Conservation (phyloP, 2,888 invertebrate genomes). For the Tryphoninae sp. region DNA sequence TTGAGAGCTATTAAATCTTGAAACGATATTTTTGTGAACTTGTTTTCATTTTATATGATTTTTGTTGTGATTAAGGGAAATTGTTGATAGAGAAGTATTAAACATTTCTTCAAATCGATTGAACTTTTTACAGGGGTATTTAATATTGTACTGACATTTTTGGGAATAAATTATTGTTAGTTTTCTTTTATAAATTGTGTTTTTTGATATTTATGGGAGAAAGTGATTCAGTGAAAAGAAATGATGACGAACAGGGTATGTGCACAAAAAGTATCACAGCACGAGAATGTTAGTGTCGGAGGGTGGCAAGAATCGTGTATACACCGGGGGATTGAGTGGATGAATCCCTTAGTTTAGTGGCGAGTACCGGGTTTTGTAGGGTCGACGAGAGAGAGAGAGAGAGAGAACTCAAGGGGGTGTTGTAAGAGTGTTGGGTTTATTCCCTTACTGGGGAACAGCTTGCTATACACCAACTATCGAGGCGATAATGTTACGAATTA, state of each 20-base stretch:
- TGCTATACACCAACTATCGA: constrained; percentile 71
- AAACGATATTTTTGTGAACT: too few relatives aligned
- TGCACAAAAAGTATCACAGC: constrained; percentile 55
- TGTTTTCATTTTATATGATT: too few relatives aligned
- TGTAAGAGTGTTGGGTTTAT: constrained; percentile 55
- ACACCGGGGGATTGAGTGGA: constrained; percentile 70
- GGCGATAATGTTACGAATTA: constrained; percentile 80
- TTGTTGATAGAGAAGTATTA: background rate
- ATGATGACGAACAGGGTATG: constrained; percentile 69
- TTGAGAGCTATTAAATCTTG: too few relatives aligned
- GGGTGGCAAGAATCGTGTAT: constrained; percentile 63
- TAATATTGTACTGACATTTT: too few relatives aligned
- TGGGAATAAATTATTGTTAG: too few relatives aligned
- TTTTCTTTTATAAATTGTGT: background rate
- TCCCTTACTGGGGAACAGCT: constrained; percentile 42
- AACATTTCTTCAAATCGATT: too few relatives aligned
- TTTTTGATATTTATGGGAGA: constrained; percentile 1
- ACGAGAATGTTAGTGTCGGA: constrained; percentile 56
- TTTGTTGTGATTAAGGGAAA: background rate
- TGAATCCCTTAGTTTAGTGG: constrained; percentile 76
- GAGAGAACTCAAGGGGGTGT: constrained; percentile 59
- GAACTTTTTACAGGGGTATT: too few relatives aligned
- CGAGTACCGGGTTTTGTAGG: constrained; percentile 62
- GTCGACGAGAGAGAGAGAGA: constrained; percentile 62
- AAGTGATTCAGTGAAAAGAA: constrained; percentile 36